phyloP scores from a whole-genome alignment of 1,140 invertebrate genomes.

The Steinernema khuongi region DNA sequence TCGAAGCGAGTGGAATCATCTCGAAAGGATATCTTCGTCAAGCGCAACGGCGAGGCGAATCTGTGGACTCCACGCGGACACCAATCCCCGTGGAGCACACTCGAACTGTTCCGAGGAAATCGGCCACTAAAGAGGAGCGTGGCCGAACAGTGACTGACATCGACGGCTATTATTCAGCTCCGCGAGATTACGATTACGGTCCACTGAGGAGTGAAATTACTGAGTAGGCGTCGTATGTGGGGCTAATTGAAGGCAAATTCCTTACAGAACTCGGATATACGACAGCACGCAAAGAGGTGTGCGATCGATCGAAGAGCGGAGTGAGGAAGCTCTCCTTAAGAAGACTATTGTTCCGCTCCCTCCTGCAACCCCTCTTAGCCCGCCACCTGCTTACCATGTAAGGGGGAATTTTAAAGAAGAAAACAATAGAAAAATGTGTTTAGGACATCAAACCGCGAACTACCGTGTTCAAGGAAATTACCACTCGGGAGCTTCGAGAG shows the following conservation, averaged over 20 bases:
- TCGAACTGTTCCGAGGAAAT: background rate
- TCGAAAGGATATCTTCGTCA: background rate
- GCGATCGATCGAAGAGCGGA: background rate
- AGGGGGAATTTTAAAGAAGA: background rate
- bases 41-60: background rate
- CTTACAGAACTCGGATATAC: background rate
- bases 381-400: conserved; percentile 2
- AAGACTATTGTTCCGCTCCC: background rate
- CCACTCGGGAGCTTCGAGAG: background rate
- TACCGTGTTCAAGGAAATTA: conserved; percentile 6
- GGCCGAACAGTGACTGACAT: background rate
- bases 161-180: conserved; percentile 1
- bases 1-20: background rate
- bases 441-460: background rate
- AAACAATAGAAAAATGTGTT: background rate
- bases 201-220: background rate
- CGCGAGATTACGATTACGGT: background rate
- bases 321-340: background rate
- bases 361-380: background rate
- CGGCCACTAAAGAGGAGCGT: background rate
- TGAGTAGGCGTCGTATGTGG: background rate
- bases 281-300: background rate
- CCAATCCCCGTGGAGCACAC: background rate
- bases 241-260: background rate
- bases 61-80: background rate